Base-by-base conservation (phyloP, 2,888 invertebrate species). In the Agrypnus murinus region DNA sequence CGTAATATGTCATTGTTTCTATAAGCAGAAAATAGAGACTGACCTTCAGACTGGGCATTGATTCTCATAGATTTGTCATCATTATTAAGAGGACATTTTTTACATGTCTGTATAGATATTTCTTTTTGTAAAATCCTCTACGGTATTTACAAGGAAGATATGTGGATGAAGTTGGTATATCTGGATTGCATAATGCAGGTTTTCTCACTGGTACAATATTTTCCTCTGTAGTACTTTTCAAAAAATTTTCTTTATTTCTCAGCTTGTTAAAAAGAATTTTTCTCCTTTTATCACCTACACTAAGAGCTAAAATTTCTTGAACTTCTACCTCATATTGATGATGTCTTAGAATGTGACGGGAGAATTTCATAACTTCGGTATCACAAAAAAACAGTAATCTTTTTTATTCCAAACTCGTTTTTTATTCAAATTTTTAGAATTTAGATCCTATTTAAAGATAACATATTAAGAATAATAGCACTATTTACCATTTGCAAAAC, bases 331-430 rank as follows among this genome's bases (percentile, higher is more conserved):
- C 62, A 38, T 48, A 34, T 14, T 34, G 15, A 15, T 63, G 62
- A 34, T 50, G 46, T 17, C 50, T 46, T 10, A 46, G 3, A 32
- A 63, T 25, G 25, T 63, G 62, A 8, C 62, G 46, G 2, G 62
- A 46, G 34, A 63, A 63, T 17, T 63, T 63, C 25, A 46, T 34
- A 14, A 63, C 48, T 0, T 63, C 62, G 12, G 10, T 63, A 8
- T 48, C 59, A 19, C 59, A 59, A 43, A 43, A 59, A 40, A 63
- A 48, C 62, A 63, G 19, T 48, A 34, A 63, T 63, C 38, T 34
- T 31, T 48, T 48, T 63, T 38, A 50, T 63, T 63, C 48, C 38
- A 38, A 2, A 38, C 19, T 34, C 50, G 38, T 63, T 63, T 59
- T 19, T 17, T 43, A 12, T 36, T 31, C 43, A 15, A n/a, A 17